phyloP scores from a whole-genome alignment of 1,140 invertebrate species.

The Euura saliciscinereae region DNA sequence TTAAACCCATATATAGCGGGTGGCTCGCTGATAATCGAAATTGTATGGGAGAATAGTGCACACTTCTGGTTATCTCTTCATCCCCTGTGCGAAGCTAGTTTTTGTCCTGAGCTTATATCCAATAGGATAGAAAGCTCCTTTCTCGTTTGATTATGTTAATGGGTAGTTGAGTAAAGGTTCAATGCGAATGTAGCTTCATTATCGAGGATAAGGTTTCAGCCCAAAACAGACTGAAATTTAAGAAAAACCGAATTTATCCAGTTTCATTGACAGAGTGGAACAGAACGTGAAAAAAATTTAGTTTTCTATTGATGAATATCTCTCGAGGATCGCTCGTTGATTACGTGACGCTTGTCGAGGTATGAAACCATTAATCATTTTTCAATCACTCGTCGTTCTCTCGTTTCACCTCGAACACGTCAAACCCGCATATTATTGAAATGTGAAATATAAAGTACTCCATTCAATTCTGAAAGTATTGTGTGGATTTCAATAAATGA shows the following conservation, averaged over 20 bases:
- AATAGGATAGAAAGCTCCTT: no score
- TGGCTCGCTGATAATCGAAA: conserved; percentile 23
- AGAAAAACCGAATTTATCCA: no score
- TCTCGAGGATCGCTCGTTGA: neutral
- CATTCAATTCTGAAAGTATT: neutral
- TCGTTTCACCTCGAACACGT: neutral
- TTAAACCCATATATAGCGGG: conserved; percentile 35
- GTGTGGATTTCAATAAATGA: no score
- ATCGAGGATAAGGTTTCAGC: no score
- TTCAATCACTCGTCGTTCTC: neutral
- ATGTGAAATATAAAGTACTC: conserved; percentile 1
- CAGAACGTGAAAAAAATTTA: no score
- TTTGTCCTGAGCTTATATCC: neutral
- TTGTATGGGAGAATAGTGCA: neutral
- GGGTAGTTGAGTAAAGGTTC: no score
- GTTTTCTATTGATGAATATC: neutral
- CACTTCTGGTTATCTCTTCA: neutral
- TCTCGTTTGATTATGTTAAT: no score
- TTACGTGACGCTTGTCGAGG: neutral
- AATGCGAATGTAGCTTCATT: no score
- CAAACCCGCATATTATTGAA: neutral
- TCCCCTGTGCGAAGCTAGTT: neutral
- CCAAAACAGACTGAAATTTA: no score
- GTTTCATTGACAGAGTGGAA: no score
- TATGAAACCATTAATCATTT: neutral